Evolutionary conservation across 2,113 vertebrate species (phyloP), one percentile per base, ranked within the genome.

Genomic region (Microcebus murinus): DNA sequence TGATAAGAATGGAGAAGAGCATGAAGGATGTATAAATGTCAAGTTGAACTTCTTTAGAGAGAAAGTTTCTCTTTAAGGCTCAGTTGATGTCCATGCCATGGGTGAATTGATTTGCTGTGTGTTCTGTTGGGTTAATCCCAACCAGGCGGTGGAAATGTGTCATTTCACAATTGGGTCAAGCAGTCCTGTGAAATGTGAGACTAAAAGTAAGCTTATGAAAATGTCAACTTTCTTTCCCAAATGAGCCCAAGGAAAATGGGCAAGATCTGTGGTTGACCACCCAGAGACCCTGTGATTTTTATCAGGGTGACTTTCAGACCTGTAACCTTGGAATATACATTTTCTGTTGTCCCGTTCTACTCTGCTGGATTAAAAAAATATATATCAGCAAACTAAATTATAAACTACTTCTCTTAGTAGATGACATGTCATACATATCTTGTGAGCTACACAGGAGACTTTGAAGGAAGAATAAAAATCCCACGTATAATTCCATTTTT

Each of bases 161-260:
- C 95, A 83, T 59, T 95, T 95, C 86, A 88, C 95, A 97, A 42
- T 20, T 90, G 84, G 87, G 87, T 94, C 87, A 90, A 85, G 20
- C 6, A 14, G 36, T 65, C 17, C 7, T 42, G 39, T 61, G 48
- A 89, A 77, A 95, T 63, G 36, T 36, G 67, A 39, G 65, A 55
- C 14, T 68, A 25, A 84, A 85, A 90, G 55, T 10, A 79, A 96
- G 45, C 42, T 65, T 71, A 71, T 65, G 34, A 65, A 96, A 90
- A 80, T 39, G 8, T 48, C 82, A 34, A 9, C 63, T 87, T 70
- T 70, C 45, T 52, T 94, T 92, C 61, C 39, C 34, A 87, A 48
- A 36, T 63, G 29, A 89, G 61, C n/a, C 63, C 2, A 36, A 55
- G 34, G 25, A 74, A 82, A 96, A 81, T 13, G 55, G 84, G 34